phyloP scores from a whole-genome alignment of 2,888 invertebrate genomes.

The Sisyra terminalis region DNA sequence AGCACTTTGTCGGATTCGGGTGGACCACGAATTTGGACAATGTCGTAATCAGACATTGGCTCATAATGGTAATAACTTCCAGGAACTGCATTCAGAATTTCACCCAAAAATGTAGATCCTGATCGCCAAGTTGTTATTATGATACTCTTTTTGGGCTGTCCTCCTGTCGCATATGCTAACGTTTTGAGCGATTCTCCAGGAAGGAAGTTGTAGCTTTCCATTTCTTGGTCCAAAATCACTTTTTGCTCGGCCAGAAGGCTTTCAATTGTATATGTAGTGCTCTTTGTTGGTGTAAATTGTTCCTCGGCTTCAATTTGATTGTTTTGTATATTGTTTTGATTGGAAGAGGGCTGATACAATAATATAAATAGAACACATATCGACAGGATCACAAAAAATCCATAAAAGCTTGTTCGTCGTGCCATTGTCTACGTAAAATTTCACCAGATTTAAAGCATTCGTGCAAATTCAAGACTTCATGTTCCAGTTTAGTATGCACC shows the following conservation, averaged over 20 bases:
- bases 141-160: slow-evolving; percentile 56
- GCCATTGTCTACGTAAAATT: too few species aligned
- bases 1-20: slow-evolving; percentile 52
- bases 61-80: slow-evolving; percentile 85
- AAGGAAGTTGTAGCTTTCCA: slow-evolving; percentile 43
- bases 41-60: slow-evolving; percentile 67
- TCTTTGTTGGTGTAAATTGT: slow-evolving; percentile 2
- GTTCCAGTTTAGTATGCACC: too few species aligned
- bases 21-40: slow-evolving; percentile 62
- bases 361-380: slow-evolving; percentile 14
- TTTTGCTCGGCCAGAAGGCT: slow-evolving; percentile 40
- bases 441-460: too few species aligned
- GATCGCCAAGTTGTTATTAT: slow-evolving; percentile 83
- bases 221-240: slow-evolving; percentile 33
- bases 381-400: slow-evolving; percentile 12
- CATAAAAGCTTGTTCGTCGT: slow-evolving; percentile 13
- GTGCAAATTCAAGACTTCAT: too few species aligned
- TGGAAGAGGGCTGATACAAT: slow-evolving; percentile 10
- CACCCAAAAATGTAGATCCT: slow-evolving; percentile 80
- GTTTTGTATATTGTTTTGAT: slow-evolving; percentile 11
- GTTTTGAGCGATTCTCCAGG: slow-evolving; percentile 43
- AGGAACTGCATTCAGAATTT: slow-evolving; percentile 67
- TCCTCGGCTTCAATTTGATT: slow-evolving; percentile 12
- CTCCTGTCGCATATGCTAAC: slow-evolving; percentile 49
- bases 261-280: slow-evolving; percentile 26